phyloP scores from a whole-genome alignment of 2,113 vertebrate genomes.

The Pachyramphus minor region DNA sequence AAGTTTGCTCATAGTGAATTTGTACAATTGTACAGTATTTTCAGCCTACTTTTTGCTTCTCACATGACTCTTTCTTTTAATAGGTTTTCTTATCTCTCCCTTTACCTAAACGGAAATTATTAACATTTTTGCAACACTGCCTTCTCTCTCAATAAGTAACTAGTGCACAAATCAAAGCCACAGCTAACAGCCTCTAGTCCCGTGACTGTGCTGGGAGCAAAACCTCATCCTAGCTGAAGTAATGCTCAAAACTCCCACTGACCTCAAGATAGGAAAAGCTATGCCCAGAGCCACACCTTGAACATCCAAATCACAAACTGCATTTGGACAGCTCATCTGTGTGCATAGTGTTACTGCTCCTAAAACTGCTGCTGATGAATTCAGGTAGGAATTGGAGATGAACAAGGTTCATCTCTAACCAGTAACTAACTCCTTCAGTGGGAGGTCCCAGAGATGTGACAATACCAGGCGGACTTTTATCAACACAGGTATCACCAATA shows the following conservation, averaged over 20 bases:
- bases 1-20: not conserved
- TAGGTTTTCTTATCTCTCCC: not conserved
- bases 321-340: not conserved
- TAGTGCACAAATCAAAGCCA: not conserved
- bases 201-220: not conserved
- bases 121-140: not conserved
- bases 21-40: not conserved
- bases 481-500: not conserved
- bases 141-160: not conserved
- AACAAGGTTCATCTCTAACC: not conserved
- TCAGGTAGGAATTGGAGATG: not conserved
- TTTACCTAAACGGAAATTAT: not conserved
- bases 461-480: not conserved
- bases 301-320: not conserved
- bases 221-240: not conserved
- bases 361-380: not conserved
- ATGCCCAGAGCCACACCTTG: not conserved
- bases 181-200: not conserved
- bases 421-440: not conserved
- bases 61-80: not conserved
- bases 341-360: not conserved
- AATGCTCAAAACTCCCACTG: fast-evolving
- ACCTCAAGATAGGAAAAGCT: not conserved
- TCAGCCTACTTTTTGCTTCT: not conserved
- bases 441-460: not conserved